Percentiles rank a stretch among this genome's conserved stretches.
Conservation (phyloP, 1,140 invertebrate genomes). For the Muscidifurax raptorellus region DNA sequence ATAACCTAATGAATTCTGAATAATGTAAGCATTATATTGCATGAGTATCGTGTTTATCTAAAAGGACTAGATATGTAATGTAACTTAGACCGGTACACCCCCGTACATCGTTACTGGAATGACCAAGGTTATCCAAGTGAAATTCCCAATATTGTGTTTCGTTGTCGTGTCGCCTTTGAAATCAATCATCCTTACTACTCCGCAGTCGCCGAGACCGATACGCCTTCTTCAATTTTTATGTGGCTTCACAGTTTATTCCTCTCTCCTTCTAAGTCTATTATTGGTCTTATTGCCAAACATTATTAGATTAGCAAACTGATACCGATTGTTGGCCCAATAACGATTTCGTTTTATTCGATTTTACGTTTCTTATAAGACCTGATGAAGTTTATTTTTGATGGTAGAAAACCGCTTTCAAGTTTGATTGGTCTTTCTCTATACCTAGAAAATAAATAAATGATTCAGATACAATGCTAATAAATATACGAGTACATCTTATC, state of each 20-base stretch:
- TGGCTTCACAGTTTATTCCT: not conserved
- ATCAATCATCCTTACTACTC: not conserved
- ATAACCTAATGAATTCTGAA: slow-evolving; percentile 40
- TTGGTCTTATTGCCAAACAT: not conserved
- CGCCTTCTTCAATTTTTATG: not conserved
- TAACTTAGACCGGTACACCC: slow-evolving; percentile 52
- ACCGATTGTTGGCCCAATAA: slow-evolving; percentile 1
- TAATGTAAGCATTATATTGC: slow-evolving; percentile 33
- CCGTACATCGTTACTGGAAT: slow-evolving; percentile 43
- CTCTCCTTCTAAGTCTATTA: not conserved
- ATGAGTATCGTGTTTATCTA: slow-evolving; percentile 35
- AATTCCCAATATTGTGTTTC: slow-evolving; percentile 13
- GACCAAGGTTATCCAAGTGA: slow-evolving; percentile 52
- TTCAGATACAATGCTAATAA: slow-evolving; percentile 19
- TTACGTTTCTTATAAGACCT: slow-evolving; percentile 67
- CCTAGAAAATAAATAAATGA: slow-evolving; percentile 58
- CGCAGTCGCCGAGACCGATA: not conserved
- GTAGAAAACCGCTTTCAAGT: slow-evolving; percentile 71
- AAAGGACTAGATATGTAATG: slow-evolving; percentile 61
- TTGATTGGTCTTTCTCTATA: slow-evolving; percentile 72
- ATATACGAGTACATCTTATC: not conserved
- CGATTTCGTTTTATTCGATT: slow-evolving; percentile 52
- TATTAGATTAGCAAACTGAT: not conserved
- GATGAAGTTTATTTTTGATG: slow-evolving; percentile 70
- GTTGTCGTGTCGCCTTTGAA: not conserved